Evolutionary conservation across 2,113 vertebrate genomes (phyloP), one percentile per base, ranked within the genome.

Genomic region (Xenotilapia leptura): DNA sequence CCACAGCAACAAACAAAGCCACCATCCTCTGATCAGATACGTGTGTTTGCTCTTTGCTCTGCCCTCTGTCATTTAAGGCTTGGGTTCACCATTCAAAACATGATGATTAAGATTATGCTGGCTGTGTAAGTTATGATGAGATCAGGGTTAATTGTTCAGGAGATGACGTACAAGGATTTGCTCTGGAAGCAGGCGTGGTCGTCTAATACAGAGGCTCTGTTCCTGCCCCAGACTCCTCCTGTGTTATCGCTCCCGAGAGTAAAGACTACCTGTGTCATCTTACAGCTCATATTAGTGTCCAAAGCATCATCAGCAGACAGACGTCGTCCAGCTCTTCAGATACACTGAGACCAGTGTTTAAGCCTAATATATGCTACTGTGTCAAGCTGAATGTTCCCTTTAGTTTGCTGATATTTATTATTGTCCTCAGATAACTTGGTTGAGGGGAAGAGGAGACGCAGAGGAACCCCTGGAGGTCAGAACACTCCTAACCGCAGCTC

Each of bases 371-470:
- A 9, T 10, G 4, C 13, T 10, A 2, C 17, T 77, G 9, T 7
- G 23, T 77, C 5, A 0, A 19, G 42, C 23, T 47, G 31, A 14
- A 6, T 23, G 11, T 49, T 45, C 42, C 9, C 5, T 60, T 60
- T 3, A 13, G 19, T 38, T 28, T 15, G 14, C 14, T 40, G 14
- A 8, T 28, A 17, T 19, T 5, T 77, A 1, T 70, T 38, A 3
- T 28, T 77, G 2, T 82, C n/a, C 28, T 2, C 82, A 99, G 99
- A 99, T 92, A 99, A 99, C 93, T 95, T 99, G 90, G 98, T 99
- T 89, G 99, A 99, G 94, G 99, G 99, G 73, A 99, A 99, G 92
- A 96, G 99, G 89, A 97, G 97, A 84, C 96, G 99, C 9, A 96
- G 97, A 53, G 94, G 96, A 55, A 97, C 96, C 85, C 19, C 95